Conservation (phyloP, 2,113 vertebrate species). For the Gambusia holbrooki region DNA sequence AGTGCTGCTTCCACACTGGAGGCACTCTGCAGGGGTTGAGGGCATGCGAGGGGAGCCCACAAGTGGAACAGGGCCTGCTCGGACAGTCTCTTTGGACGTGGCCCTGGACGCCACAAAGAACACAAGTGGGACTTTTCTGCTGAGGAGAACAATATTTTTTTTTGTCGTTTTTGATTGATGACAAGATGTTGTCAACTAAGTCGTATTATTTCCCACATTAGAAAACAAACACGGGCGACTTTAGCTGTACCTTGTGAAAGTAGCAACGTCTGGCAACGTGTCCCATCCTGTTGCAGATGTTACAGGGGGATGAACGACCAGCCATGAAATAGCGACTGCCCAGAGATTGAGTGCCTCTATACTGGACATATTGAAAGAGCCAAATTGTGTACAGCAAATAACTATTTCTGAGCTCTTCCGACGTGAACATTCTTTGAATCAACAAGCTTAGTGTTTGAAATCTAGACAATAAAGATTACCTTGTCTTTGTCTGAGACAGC, state of each 20-base stretch:
- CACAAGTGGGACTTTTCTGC: constrained; percentile 62
- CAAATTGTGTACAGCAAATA: neutral
- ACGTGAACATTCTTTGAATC: neutral
- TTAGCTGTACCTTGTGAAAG: constrained; percentile 56
- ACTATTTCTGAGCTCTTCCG: neutral
- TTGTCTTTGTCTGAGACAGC: constrained; percentile 65
- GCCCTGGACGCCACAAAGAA: constrained; percentile 69
- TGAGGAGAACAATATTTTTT: neutral
- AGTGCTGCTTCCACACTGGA: constrained; percentile 69
- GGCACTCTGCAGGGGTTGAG: constrained; percentile 50
- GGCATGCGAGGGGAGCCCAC: constrained; percentile 62
- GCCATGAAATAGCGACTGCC: constrained; percentile 38
- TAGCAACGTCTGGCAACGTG: constrained; percentile 62
- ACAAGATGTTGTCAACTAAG: neutral
- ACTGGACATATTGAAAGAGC: constrained; percentile 19
- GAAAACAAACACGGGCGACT: neutral
- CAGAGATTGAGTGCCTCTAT: neutral
- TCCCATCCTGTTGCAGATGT: constrained; percentile 60
- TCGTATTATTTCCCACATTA: neutral
- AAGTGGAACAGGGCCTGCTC: constrained; percentile 54
- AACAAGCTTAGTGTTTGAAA: constrained; percentile 7
- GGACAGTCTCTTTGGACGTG: constrained; percentile 66
- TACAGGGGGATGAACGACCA: constrained; percentile 38
- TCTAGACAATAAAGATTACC: constrained; percentile 34
- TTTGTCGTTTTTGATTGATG: neutral